phyloP scores from a whole-genome alignment of 2,888 invertebrate species.

The Andrena praecox region DNA sequence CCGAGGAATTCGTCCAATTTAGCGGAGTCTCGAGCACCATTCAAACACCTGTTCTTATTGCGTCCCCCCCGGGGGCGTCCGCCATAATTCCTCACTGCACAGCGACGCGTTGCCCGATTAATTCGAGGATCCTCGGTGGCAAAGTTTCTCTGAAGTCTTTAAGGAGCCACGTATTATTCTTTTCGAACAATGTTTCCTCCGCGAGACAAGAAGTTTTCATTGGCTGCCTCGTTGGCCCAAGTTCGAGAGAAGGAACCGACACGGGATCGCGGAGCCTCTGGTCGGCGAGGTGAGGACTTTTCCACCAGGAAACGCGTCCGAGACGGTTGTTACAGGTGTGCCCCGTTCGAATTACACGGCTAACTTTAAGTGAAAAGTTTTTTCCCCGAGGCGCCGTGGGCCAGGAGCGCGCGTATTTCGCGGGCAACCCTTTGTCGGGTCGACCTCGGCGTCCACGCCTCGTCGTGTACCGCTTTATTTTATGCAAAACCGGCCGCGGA shows the following conservation, averaged over 20 bases:
- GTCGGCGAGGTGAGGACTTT: constrained; percentile 26
- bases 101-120: neutral
- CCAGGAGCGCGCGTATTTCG: constrained; percentile 1
- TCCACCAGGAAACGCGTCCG: neutral
- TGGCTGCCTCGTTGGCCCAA: neutral
- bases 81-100: neutral
- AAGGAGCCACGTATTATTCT: neutral
- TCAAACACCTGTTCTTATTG: neutral
- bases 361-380: constrained; percentile 56
- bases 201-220: constrained; percentile 17
- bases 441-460: neutral
- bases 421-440: constrained; percentile 35
- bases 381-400: neutral
- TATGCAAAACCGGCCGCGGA: constrained; percentile 12
- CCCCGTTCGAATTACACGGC: constrained; percentile 43
- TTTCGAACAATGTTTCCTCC: neutral
- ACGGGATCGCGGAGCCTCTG: constrained; percentile 26
- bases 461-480: constrained; percentile 24
- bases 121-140: neutral
- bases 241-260: neutral
- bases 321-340: constrained; percentile 31
- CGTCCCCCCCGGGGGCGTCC: neutral
- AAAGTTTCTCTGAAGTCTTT: neutral
- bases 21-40: constrained; percentile 3
- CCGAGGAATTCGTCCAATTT: neutral